These are phyloP conservation scores for Chiloscyllium punctatum DNA, from an alignment of 2,797 vertebrate species.

Conservation along the genomic window DNA sequence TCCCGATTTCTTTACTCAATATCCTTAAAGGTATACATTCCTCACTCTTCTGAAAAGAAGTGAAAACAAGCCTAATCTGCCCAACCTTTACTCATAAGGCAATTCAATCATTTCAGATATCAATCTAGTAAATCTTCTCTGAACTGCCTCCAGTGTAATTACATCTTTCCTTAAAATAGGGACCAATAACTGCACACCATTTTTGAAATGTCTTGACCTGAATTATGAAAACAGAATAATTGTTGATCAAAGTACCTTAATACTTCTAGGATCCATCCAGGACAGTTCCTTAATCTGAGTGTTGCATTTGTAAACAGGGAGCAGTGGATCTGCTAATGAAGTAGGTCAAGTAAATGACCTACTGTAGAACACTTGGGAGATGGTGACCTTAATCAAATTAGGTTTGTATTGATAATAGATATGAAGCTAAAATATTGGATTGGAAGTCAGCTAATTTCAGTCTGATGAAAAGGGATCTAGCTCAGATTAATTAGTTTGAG, in stretches of 20 bases:
- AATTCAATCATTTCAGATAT: no score
- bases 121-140: no score
- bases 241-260: neutral
- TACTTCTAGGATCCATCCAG: neutral
- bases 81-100: no score
- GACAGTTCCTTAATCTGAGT: neutral
- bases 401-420: neutral
- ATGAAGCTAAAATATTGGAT: neutral
- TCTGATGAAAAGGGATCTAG: neutral
- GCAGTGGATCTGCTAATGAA: neutral
- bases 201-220: neutral
- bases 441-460: neutral
- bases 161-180: no score
- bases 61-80: no score
- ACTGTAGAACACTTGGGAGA: neutral
- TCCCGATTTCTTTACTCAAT: no score
- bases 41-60: no score
- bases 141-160: no score
- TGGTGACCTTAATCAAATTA: conserved; percentile 1
- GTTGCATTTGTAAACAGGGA: neutral
- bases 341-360: neutral
- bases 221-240: neutral
- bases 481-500: neutral
- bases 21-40: no score
- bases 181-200: no score